phyloP scores from a whole-genome alignment of 2,797 vertebrate genomes.

The Mus caroli region DNA sequence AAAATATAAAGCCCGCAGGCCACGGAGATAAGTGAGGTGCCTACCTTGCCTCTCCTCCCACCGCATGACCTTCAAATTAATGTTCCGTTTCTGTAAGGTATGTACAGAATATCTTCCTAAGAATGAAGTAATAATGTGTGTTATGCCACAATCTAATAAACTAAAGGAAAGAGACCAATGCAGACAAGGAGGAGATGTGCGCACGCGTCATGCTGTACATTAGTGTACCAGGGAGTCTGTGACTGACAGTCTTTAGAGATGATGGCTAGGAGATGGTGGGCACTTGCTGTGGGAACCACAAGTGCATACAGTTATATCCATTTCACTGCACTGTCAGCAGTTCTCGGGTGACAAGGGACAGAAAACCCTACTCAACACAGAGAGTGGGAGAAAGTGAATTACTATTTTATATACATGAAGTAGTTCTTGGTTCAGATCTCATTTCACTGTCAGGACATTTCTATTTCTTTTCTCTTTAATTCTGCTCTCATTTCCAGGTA shows the following conservation, averaged over 20 bases:
- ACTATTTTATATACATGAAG: background rate
- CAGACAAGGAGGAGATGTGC: background rate
- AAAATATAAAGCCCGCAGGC: background rate
- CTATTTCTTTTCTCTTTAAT: background rate
- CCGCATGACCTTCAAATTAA: background rate
- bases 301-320: background rate
- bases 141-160: conserved; percentile 7
- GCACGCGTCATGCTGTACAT: background rate
- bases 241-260: background rate
- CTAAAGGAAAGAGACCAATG: background rate
- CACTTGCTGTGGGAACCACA: conserved; percentile 7
- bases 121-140: conserved; percentile 17
- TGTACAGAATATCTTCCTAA: background rate
- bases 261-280: background rate
- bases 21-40: background rate
- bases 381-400: conserved; percentile 4
- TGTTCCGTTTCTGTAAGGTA: background rate
- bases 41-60: background rate
- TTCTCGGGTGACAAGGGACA: background rate
- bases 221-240: background rate
- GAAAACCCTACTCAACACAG: background rate
- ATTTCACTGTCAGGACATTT: background rate
- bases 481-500: background rate
- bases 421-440: background rate
- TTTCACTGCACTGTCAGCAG: conserved; percentile 20